Evolutionary conservation across 2,888 invertebrate species (phyloP).

Genomic region (Drymonia ruficornis): DNA sequence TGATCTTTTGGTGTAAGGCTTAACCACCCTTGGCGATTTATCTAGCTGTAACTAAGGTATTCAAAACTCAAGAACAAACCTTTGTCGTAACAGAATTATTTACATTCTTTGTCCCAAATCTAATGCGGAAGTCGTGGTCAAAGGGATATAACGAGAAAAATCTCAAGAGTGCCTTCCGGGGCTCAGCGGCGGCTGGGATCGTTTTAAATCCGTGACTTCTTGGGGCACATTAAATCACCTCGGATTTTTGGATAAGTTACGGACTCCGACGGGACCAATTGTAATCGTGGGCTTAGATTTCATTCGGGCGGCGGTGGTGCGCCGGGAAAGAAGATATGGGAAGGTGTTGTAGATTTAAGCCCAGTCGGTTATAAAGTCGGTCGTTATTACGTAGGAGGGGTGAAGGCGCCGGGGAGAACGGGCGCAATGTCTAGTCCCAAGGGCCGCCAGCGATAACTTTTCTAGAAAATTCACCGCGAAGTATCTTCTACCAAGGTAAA

Average conservation of each 20-base stretch:
- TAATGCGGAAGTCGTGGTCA: constrained; percentile 41
- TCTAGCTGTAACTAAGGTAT: not conserved
- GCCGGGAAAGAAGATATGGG: constrained; percentile 36
- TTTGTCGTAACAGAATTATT: not conserved
- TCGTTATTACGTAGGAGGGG: constrained; percentile 44
- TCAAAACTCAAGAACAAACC: not conserved
- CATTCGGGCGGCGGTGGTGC: constrained; percentile 28
- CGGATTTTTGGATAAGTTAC: constrained; percentile 66
- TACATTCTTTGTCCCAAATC: constrained; percentile 21
- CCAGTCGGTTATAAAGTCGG: constrained; percentile 44
- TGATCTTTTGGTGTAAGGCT: not conserved
- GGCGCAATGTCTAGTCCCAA: constrained; percentile 45
- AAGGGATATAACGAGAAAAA: constrained; percentile 44
- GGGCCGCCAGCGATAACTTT: constrained; percentile 50
- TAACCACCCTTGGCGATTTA: not conserved
- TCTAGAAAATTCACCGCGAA: constrained; percentile 40
- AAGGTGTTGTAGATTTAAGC: constrained; percentile 48
- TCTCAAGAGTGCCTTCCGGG: constrained; percentile 36
- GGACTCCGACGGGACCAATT: constrained; percentile 54
- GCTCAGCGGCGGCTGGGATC: constrained; percentile 39
- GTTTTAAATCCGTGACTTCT: constrained; percentile 50
- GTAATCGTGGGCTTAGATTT: constrained; percentile 54
- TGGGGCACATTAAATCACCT: constrained; percentile 60
- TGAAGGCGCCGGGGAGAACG: constrained; percentile 24
- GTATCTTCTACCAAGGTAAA: constrained; percentile 36